These are phyloP conservation scores for Athripsodes cinereus DNA, from an alignment of 2,888 invertebrate species.

Conservation along the genomic window DNA sequence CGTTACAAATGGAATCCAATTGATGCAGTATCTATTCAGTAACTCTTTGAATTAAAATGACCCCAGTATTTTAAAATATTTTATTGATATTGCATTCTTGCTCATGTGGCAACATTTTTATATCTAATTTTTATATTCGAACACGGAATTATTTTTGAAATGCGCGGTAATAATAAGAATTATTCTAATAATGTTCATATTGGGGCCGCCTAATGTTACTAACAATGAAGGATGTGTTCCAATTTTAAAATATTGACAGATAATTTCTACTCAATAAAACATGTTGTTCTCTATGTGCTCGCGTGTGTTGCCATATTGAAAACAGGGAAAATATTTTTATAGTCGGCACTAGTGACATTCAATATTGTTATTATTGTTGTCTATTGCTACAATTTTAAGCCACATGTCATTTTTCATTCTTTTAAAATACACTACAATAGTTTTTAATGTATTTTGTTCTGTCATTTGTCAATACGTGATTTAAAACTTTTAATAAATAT, in stretches of 20 bases:
- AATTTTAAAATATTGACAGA: constrained; percentile 23
- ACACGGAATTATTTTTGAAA: neutral
- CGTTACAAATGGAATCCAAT: too few species aligned
- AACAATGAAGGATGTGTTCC: constrained; percentile 6
- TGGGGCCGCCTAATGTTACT: neutral
- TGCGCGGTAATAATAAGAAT: neutral
- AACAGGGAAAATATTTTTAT: constrained; percentile 22
- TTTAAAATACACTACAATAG: neutral
- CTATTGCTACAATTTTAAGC: constrained; percentile 19
- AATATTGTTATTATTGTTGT: constrained; percentile 19
- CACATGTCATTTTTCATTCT: constrained; percentile 25
- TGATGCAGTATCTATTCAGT: too few species aligned
- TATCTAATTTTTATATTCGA: neutral
- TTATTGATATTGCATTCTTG: neutral
- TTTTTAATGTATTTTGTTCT: constrained; percentile 1
- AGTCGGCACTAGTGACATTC: constrained; percentile 18
- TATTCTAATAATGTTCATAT: neutral
- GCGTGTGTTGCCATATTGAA: constrained; percentile 12
- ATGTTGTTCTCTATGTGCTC: constrained; percentile 1
- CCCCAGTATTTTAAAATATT: neutral
- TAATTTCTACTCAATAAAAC: constrained; percentile 25
- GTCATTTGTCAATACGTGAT: neutral
- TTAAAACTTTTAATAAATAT: neutral
- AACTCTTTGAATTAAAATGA: neutral
- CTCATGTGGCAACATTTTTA: constrained; percentile 1